These are phyloP conservation scores for Serinus canaria DNA, from an alignment of 2,113 vertebrate species.

Conservation along the genomic window DNA sequence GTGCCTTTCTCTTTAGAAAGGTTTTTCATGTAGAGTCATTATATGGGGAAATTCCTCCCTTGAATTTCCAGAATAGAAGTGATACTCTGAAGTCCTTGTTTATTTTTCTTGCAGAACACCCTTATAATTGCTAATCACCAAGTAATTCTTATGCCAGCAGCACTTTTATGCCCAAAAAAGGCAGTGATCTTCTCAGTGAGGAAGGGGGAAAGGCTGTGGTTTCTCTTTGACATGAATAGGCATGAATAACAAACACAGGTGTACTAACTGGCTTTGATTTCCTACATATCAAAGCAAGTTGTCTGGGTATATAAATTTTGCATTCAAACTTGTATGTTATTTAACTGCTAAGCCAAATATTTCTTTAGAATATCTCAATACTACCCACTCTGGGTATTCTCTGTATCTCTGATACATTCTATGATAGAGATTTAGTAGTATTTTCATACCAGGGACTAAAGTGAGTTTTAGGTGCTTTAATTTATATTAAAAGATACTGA, in stretches of 20 bases:
- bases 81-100: neutral
- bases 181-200: neutral
- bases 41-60: neutral
- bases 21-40: neutral
- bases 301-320: neutral
- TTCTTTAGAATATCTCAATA: neutral
- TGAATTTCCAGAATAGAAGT: neutral
- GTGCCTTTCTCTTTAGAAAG: neutral
- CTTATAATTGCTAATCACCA: neutral
- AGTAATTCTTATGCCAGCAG: neutral
- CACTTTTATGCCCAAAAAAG: neutral
- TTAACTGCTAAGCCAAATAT: neutral
- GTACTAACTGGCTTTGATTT: neutral
- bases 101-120: neutral
- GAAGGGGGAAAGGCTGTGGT: neutral
- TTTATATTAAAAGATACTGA: neutral
- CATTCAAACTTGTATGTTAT: neutral
- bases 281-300: neutral
- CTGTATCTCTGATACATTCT: neutral
- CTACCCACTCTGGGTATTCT: neutral
- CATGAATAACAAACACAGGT: neutral
- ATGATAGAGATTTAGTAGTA: neutral
- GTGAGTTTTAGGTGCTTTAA: neutral
- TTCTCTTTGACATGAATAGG: neutral
- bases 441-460: neutral